phyloP scores from a whole-genome alignment of 2,797 vertebrate species.

The Enteromius trimaculatus region DNA sequence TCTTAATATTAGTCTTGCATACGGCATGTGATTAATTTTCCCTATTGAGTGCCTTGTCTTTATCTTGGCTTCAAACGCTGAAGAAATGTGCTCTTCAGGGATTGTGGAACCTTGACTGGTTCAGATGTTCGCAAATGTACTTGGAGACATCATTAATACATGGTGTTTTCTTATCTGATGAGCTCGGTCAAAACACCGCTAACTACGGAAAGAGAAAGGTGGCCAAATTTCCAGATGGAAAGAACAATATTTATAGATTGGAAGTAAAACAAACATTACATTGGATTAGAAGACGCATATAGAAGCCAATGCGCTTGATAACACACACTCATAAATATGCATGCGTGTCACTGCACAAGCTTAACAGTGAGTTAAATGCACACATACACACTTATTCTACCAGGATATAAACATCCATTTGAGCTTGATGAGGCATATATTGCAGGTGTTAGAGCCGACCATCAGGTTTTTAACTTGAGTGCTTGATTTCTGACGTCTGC shows the following conservation, averaged over 20 bases:
- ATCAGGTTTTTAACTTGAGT: constrained; percentile 52
- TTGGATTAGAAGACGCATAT: constrained; percentile 72
- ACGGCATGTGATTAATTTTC: constrained; percentile 55
- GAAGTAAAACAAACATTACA: constrained; percentile 78
- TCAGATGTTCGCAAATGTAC: constrained; percentile 79
- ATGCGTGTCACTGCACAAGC: background rate
- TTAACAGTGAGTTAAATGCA: background rate
- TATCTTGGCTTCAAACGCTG: constrained; percentile 69
- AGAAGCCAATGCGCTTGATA: constrained; percentile 71
- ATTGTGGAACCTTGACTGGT: constrained; percentile 67
- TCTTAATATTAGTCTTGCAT: constrained; percentile 40
- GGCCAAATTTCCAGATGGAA: constrained; percentile 78
- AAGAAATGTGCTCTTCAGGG: constrained; percentile 73
- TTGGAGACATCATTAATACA: constrained; percentile 77
- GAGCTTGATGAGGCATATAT: constrained; percentile 42
- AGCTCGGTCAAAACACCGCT: constrained; percentile 80
- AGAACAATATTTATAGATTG: constrained; percentile 83
- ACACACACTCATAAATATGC: background rate
- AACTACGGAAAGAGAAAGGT: constrained; percentile 77
- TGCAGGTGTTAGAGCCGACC: constrained; percentile 62
- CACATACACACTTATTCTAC: constrained; percentile 26
- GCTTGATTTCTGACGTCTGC: constrained; percentile 64
- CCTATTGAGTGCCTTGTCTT: constrained; percentile 69
- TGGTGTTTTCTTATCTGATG: constrained; percentile 84
- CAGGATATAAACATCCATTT: constrained; percentile 35